Evolutionary conservation across 2,113 vertebrate species (phyloP).

Genomic region (Hemicordylus capensis): DNA sequence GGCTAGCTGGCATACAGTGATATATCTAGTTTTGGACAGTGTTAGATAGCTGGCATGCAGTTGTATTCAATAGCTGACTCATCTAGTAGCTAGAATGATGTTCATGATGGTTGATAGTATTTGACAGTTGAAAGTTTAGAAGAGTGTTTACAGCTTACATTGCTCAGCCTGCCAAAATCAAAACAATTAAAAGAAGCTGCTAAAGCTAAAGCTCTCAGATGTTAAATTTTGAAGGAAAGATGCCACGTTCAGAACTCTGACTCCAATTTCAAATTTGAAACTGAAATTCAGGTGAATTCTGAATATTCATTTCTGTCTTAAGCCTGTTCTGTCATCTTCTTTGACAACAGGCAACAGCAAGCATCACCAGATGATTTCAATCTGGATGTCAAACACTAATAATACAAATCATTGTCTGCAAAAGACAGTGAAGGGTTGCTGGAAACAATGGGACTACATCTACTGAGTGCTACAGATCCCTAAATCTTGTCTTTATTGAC

Average conservation of each 20-base stretch:
- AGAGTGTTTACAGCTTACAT: not conserved
- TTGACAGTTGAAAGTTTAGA: not conserved
- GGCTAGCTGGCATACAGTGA: not conserved
- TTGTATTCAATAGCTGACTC: not conserved
- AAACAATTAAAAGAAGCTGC: not conserved
- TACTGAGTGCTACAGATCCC: not conserved
- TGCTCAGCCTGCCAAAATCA: not conserved
- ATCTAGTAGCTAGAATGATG: not conserved
- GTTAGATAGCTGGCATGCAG: not conserved
- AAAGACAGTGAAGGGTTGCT: not conserved
- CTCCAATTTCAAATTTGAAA: not conserved
- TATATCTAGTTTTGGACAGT: not conserved
- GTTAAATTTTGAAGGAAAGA: not conserved
- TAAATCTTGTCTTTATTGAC: not conserved
- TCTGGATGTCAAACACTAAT: too few relatives aligned
- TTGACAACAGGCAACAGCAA: not conserved
- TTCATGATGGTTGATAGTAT: not conserved
- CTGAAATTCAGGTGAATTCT: not conserved
- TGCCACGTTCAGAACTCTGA: not conserved
- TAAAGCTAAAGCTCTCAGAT: not conserved
- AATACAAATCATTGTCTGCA: not conserved
- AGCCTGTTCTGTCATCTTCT: not conserved
- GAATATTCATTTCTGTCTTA: not conserved
- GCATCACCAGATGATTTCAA: not conserved
- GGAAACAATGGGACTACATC: not conserved